These are phyloP conservation scores for Archips xylosteana DNA, from an alignment of 2,888 invertebrate genomes.

Conservation along the genomic window DNA sequence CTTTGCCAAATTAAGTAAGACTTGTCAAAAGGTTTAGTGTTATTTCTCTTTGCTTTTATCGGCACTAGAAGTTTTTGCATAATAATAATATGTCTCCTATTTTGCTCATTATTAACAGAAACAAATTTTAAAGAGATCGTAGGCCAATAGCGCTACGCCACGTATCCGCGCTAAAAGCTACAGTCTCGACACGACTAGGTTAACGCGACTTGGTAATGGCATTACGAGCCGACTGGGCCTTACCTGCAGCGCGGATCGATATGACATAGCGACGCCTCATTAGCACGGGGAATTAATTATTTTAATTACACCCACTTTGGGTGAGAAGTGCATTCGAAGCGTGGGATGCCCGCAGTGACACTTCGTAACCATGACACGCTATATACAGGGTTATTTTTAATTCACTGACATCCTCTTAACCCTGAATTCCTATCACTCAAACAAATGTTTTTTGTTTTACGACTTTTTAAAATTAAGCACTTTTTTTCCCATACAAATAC, in stretches of 20 bases:
- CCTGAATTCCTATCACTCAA: no score
- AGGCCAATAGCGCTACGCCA: not conserved
- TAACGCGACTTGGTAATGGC: conserved; percentile 6
- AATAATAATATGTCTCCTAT: no score
- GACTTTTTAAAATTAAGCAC: no score
- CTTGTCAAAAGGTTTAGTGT: no score
- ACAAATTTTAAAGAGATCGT: not conserved
- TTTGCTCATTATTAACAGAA: no score
- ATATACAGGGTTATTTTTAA: no score
- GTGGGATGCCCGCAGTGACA: conserved; percentile 19
- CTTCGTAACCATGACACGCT: conserved; percentile 12
- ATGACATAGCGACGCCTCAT: conserved; percentile 53
- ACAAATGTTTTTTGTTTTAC: no score
- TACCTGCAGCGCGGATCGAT: conserved; percentile 45
- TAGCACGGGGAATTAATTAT: conserved; percentile 55
- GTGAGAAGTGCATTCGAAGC: conserved; percentile 24
- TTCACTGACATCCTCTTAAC: no score
- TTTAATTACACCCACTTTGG: conserved; percentile 50
- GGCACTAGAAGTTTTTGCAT: no score
- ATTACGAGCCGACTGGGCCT: conserved; percentile 3
- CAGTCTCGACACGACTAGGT: conserved; percentile 26
- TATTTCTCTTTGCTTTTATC: no score
- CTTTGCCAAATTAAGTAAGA: no score
- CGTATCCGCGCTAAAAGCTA: conserved; percentile 26
- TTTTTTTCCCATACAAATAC: no score